Conservation (phyloP, 2,797 vertebrate species). For the Tolypeutes matacus region DNA sequence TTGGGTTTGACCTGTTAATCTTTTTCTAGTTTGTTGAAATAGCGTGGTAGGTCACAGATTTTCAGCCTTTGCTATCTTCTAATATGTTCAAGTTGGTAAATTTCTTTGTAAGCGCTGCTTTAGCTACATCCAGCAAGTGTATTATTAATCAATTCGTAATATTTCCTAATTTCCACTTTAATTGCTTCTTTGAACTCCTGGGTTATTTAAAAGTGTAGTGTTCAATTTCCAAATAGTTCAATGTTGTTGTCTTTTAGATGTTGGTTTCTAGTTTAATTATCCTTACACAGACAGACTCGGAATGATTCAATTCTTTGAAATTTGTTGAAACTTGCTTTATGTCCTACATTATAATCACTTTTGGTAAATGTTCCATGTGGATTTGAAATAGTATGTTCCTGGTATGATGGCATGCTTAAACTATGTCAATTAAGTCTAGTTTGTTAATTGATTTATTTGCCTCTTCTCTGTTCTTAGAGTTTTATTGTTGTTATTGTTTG, state of each 20-base stretch:
- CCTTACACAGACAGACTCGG: background rate
- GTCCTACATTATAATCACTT: background rate
- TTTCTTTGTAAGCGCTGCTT: background rate
- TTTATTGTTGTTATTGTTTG: background rate
- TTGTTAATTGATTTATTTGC: background rate
- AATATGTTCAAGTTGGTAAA: background rate
- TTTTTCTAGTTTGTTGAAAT: background rate
- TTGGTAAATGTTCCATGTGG: background rate
- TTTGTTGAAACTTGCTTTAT: background rate
- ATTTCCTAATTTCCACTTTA: background rate
- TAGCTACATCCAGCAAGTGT: background rate
- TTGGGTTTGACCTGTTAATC: background rate
- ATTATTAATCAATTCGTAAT: background rate
- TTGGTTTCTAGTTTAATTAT: background rate
- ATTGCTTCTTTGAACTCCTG: background rate
- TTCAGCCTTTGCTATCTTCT: background rate
- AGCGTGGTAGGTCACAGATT: background rate
- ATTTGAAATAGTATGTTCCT: background rate
- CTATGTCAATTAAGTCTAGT: background rate
- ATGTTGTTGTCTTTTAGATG: constrained; percentile 1
- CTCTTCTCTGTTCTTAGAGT: background rate
- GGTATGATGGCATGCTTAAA: background rate
- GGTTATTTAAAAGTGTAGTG: background rate
- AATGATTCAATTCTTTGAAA: background rate
- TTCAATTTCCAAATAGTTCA: constrained; percentile 40